These are phyloP conservation scores for Galeopterus variegatus DNA, from an alignment of 2,113 vertebrate genomes.

Conservation along the genomic window DNA sequence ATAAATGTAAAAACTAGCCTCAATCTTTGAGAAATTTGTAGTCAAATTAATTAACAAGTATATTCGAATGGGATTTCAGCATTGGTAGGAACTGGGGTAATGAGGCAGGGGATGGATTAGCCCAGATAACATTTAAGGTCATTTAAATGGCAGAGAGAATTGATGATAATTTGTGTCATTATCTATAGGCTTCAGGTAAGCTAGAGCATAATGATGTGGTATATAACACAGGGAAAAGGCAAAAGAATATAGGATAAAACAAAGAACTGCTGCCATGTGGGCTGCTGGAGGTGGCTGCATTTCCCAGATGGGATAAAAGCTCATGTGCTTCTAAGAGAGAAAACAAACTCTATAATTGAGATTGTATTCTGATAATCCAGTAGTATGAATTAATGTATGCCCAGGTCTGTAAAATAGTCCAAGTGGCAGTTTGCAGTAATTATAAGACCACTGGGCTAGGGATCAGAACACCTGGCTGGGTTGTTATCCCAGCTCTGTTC, in stretches of 20 bases:
- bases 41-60: neutral
- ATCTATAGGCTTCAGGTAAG: neutral
- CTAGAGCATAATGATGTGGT: neutral
- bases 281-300: neutral
- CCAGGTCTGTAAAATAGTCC: neutral
- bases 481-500: neutral
- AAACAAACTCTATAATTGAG: neutral
- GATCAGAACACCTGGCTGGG: neutral
- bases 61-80: neutral
- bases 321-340: neutral
- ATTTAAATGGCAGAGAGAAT: neutral
- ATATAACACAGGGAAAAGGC: neutral
- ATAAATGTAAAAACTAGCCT: neutral
- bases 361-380: neutral
- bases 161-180: neutral
- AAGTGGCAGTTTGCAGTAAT: neutral
- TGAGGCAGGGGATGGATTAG: neutral
- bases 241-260: constrained; percentile 6
- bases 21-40: constrained; percentile 11
- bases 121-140: neutral
- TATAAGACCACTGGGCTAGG: neutral
- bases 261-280: neutral
- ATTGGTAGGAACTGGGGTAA: neutral
- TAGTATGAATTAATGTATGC: neutral
- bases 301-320: neutral